phyloP scores from a whole-genome alignment of 1,140 invertebrate genomes.

The Leucophenga varia region DNA sequence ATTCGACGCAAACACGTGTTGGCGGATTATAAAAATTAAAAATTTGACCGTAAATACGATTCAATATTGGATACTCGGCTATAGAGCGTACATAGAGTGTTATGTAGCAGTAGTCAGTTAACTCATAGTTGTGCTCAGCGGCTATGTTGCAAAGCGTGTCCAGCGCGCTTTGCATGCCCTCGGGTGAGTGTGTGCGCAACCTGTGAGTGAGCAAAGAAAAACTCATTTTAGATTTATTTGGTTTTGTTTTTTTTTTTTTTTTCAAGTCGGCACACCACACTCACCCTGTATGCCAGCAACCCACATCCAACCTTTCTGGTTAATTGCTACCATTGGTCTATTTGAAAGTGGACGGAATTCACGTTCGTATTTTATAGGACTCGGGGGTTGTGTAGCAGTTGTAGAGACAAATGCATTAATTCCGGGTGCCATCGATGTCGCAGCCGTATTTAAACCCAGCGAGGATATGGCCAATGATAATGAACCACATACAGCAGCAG shows the following conservation, averaged over 20 bases:
- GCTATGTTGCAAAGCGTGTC: slow-evolving; percentile 31
- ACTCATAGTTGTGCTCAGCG: slow-evolving; percentile 59
- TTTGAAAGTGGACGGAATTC: slow-evolving; percentile 52
- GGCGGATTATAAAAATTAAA: slow-evolving; percentile 83
- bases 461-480: slow-evolving; percentile 52
- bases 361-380: slow-evolving; percentile 50
- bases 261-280: slow-evolving; percentile 19
- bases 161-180: slow-evolving; percentile 45
- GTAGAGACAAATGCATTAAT: slow-evolving; percentile 11
- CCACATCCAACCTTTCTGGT: slow-evolving; percentile 77
- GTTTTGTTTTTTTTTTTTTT: not conserved
- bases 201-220: slow-evolving; percentile 14
- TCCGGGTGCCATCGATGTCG: slow-evolving; percentile 21
- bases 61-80: slow-evolving; percentile 74
- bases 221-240: not conserved
- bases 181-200: slow-evolving; percentile 31
- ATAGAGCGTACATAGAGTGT: slow-evolving; percentile 83
- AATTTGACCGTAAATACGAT: slow-evolving; percentile 73
- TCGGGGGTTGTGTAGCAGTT: slow-evolving; percentile 39
- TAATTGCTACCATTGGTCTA: slow-evolving; percentile 63
- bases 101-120: slow-evolving; percentile 74
- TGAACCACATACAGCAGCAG: slow-evolving; percentile 51
- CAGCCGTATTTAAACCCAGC: slow-evolving; percentile 38
- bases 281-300: slow-evolving; percentile 71
- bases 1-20: slow-evolving; percentile 83